Evolutionary conservation across 2,797 vertebrate genomes (phyloP).

Genomic region (Tragopan temminckii): DNA sequence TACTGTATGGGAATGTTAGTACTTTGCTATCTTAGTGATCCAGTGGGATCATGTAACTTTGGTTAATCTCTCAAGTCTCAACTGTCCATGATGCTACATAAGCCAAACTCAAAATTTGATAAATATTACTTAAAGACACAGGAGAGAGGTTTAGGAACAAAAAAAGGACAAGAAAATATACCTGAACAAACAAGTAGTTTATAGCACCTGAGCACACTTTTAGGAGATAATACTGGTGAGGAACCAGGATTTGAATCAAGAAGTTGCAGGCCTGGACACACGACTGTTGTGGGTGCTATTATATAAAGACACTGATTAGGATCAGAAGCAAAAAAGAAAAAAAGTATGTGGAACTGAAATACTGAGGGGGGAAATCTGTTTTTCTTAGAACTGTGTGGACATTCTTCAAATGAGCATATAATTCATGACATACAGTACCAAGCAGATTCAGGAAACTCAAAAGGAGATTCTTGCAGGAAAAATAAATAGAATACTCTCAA

Average conservation of each 20-base stretch:
- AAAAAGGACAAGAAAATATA: neutral
- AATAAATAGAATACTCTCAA: too few species aligned
- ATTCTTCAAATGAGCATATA: neutral
- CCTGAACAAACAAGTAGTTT: neutral
- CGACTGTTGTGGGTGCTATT: neutral
- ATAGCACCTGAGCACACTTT: neutral
- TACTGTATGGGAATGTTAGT: neutral
- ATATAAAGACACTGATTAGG: neutral
- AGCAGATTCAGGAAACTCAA: neutral
- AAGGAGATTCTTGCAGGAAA: neutral
- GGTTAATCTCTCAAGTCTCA: neutral
- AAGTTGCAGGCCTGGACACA: neutral
- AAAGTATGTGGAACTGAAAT: fast-evolving
- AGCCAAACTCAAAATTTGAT: neutral
- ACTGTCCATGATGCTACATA: neutral
- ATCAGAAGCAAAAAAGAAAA: neutral
- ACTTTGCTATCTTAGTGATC: neutral
- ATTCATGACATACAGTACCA: neutral
- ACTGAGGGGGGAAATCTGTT: neutral
- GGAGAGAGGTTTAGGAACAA: neutral
- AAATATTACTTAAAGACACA: neutral
- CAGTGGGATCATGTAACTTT: neutral
- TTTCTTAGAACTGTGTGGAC: neutral
- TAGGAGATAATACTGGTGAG: neutral
- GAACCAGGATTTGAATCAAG: neutral